These are phyloP conservation scores for Poicephalus meyeri DNA, from an alignment of 2,113 vertebrate genomes.

Conservation along the genomic window DNA sequence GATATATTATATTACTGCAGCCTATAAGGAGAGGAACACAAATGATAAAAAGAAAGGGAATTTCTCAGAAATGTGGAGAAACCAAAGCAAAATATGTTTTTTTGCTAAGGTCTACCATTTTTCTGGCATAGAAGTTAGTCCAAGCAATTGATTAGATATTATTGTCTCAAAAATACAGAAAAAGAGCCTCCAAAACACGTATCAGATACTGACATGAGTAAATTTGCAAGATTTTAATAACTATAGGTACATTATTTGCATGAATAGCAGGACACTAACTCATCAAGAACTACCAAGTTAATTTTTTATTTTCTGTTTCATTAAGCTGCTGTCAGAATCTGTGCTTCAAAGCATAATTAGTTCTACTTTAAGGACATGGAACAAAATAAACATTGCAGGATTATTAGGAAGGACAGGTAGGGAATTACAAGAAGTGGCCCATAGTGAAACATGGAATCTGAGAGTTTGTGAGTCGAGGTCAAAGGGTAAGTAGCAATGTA, in stretches of 20 bases:
- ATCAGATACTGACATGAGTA: not conserved
- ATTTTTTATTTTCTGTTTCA: not conserved
- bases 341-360: not conserved
- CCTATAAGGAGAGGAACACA: not conserved
- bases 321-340: not conserved
- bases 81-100: not conserved
- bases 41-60: not conserved
- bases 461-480: not conserved
- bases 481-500: not conserved
- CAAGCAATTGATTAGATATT: not conserved
- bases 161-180: not conserved
- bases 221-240: not conserved
- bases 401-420: not conserved
- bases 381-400: not conserved
- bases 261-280: not conserved
- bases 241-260: not conserved
- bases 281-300: not conserved
- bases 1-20: not conserved
- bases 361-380: not conserved
- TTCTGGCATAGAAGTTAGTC: not conserved
- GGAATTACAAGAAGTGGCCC: not conserved
- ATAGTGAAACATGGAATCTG: not conserved
- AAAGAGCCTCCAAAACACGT: not conserved
- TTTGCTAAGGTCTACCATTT: not conserved
- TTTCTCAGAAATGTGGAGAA: not conserved